These are phyloP conservation scores for Lutjanus campechanus DNA, from an alignment of 2,797 vertebrate species.

Conservation along the genomic window DNA sequence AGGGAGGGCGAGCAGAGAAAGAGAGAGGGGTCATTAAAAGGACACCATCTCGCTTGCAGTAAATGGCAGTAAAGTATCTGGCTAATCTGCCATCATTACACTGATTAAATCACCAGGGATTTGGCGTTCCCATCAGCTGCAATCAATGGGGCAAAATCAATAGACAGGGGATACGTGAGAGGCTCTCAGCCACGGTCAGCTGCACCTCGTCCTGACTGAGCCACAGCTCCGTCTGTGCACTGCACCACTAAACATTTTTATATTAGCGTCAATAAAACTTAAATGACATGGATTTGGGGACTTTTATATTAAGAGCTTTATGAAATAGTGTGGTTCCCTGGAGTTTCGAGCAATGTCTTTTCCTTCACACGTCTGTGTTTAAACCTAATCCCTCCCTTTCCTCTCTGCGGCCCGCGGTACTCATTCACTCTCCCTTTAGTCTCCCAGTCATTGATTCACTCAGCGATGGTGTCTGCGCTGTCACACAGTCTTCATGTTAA, in stretches of 20 bases:
- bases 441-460: slow-evolving; percentile 26
- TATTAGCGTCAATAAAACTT: slow-evolving; percentile 57
- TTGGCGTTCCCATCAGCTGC: slow-evolving; percentile 84
- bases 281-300: slow-evolving; percentile 60
- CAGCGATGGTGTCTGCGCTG: slow-evolving; percentile 34
- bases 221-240: slow-evolving; percentile 50
- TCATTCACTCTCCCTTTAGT: slow-evolving; percentile 31
- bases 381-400: slow-evolving; percentile 56
- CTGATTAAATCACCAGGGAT: slow-evolving; percentile 89
- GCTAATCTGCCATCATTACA: slow-evolving; percentile 87
- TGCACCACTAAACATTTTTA: slow-evolving; percentile 55
- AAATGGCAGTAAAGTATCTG: slow-evolving; percentile 86
- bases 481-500: slow-evolving; percentile 31
- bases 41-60: slow-evolving; percentile 83
- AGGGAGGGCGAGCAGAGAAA: slow-evolving; percentile 55
- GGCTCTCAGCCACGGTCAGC: slow-evolving; percentile 67
- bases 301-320: slow-evolving; percentile 61
- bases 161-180: slow-evolving; percentile 79
- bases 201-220: slow-evolving; percentile 45
- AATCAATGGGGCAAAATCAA: slow-evolving; percentile 87
- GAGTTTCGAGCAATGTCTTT: slow-evolving; percentile 52
- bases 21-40: slow-evolving; percentile 86
- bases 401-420: slow-evolving; percentile 22
- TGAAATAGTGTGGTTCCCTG: slow-evolving; percentile 51
- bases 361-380: slow-evolving; percentile 57